Conservation (phyloP, 2,888 invertebrate species). For the Tetragonisca angustula region DNA sequence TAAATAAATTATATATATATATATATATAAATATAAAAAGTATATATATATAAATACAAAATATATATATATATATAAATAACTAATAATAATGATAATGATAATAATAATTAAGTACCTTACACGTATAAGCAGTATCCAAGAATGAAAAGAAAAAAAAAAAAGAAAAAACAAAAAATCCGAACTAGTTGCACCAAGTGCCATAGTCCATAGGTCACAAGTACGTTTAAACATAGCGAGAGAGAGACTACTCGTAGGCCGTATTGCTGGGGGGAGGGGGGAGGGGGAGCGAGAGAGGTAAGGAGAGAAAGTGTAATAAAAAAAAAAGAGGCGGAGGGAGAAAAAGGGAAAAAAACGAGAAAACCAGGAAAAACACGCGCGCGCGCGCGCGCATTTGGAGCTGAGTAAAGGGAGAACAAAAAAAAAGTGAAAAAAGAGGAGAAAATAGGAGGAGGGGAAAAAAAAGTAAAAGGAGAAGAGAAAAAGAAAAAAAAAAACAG, state of each 20-base stretch:
- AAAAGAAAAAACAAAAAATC: constrained; percentile 36
- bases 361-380: neutral
- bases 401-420: constrained; percentile 14
- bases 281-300: constrained; percentile 9
- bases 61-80: constrained; percentile 34
- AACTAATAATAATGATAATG: constrained; percentile 68
- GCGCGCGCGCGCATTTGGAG: neutral
- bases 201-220: constrained; percentile 76
- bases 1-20: constrained; percentile 38
- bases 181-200: constrained; percentile 78
- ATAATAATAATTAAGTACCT: constrained; percentile 71
- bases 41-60: constrained; percentile 42
- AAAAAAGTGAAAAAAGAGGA: neutral
- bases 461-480: neutral
- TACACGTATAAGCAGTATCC: constrained; percentile 69
- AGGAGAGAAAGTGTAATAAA: neutral
- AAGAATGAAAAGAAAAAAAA: constrained; percentile 20
- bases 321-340: neutral
- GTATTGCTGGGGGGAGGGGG: constrained; percentile 26
- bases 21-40: constrained; percentile 39
- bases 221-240: constrained; percentile 56
- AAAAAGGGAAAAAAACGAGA: neutral
- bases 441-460: constrained; percentile 7
- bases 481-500: neutral
- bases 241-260: constrained; percentile 48